These are phyloP conservation scores for Cassiopea andromeda DNA, from an alignment of 30 jellyfish, hydroid and myxozoan genomes.

Conservation along the genomic window DNA sequence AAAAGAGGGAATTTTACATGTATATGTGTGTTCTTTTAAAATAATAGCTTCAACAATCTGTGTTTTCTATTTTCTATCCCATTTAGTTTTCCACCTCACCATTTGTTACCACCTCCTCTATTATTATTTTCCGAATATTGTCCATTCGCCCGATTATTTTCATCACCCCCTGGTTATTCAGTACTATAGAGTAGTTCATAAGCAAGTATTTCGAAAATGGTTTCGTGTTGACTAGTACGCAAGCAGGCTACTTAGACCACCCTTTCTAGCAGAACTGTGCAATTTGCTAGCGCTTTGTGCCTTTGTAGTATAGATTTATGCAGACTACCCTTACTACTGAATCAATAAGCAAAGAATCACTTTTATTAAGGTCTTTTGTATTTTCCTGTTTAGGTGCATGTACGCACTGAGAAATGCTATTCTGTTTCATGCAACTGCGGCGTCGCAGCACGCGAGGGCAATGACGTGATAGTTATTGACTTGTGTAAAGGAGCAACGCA, in stretches of 20 bases:
- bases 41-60: no score
- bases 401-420: constrained; percentile 83
- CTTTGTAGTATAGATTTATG: neutral
- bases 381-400: constrained; percentile 73
- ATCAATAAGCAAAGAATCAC: neutral
- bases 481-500: constrained; percentile 86
- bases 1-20: no score
- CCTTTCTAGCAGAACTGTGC: neutral
- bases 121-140: no score
- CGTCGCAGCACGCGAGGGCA: constrained; percentile 92
- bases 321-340: neutral
- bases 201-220: neutral
- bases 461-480: constrained; percentile 86
- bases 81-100: no score
- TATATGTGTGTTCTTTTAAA: no score
- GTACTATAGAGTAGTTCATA: neutral
- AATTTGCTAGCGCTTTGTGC: neutral
- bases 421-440: constrained; percentile 95
- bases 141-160: no score
- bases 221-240: neutral
- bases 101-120: no score
- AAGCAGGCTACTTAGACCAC: neutral
- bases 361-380: no score
- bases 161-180: no score
- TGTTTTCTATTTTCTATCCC: no score